phyloP scores from a whole-genome alignment of 2,888 invertebrate species.

The Druceiella hillmani region DNA sequence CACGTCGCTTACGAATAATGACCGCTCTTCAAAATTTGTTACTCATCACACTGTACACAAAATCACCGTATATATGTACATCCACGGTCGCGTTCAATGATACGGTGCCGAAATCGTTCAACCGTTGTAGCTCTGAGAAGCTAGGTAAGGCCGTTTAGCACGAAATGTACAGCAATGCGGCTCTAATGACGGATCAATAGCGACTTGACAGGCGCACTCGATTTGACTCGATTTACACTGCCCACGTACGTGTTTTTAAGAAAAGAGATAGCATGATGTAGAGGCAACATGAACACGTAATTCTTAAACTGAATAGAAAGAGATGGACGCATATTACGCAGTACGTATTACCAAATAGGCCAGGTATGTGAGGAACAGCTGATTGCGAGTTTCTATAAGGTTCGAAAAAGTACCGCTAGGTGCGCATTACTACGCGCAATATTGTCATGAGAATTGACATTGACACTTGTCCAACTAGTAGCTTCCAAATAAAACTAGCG shows the following conservation, averaged over 20 bases:
- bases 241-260: too few species aligned
- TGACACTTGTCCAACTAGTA: too few species aligned
- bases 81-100: too few species aligned
- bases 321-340: slow-evolving; percentile 47
- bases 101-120: too few species aligned
- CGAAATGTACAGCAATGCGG: slow-evolving; percentile 56
- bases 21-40: too few species aligned
- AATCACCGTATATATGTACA: too few species aligned
- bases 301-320: slow-evolving; percentile 29
- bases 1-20: slow-evolving; percentile 6
- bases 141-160: too few species aligned
- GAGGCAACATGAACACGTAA: not conserved
- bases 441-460: too few species aligned
- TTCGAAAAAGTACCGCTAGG: slow-evolving; percentile 30
- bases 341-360: too few species aligned
- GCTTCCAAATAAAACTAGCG: not conserved
- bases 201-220: slow-evolving; percentile 42
- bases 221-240: slow-evolving; percentile 29
- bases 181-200: slow-evolving; percentile 46
- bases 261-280: not conserved
- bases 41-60: too few species aligned
- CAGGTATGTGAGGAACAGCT: slow-evolving; percentile 42
- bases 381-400: slow-evolving; percentile 34
- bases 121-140: too few species aligned
- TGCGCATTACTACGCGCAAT: too few species aligned